Evolutionary conservation across 2,113 vertebrate species (phyloP).

Genomic region (Callopanchax toddi): DNA sequence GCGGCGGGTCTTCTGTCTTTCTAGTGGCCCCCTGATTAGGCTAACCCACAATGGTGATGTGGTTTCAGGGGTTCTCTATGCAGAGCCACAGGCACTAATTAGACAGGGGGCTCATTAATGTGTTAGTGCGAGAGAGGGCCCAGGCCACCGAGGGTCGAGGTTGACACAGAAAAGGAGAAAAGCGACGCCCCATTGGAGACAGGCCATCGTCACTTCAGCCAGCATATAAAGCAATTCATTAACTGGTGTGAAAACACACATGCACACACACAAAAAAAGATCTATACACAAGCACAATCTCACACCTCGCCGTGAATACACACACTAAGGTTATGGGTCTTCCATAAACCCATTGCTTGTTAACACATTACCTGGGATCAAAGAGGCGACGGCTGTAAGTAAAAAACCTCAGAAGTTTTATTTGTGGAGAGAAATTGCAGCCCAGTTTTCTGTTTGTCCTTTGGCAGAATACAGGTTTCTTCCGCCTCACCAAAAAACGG

Average conservation of each 20-base stretch:
- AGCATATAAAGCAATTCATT: constrained; percentile 76
- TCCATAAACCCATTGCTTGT: constrained; percentile 67
- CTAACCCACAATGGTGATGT: constrained; percentile 51
- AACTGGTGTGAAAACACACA: constrained; percentile 80
- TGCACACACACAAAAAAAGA: constrained; percentile 21
- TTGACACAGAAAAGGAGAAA: constrained; percentile 35
- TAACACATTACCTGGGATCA: constrained; percentile 79
- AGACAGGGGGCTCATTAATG: constrained; percentile 64
- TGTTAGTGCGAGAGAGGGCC: constrained; percentile 50
- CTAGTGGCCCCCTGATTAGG: constrained; percentile 58
- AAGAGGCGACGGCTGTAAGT: constrained; percentile 51
- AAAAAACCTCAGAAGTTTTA: constrained; percentile 51
- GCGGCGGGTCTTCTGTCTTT: constrained; percentile 27
- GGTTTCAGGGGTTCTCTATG: constrained; percentile 41
- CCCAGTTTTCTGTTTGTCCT: constrained; percentile 65
- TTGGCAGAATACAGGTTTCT: constrained; percentile 51
- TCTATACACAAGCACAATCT: constrained; percentile 50
- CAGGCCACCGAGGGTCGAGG: constrained; percentile 31
- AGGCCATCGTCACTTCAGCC: constrained; percentile 73
- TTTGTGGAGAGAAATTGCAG: constrained; percentile 68
- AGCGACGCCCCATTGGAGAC: constrained; percentile 53
- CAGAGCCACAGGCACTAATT: constrained; percentile 68
- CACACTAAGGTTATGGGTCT: constrained; percentile 63
- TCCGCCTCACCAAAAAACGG: constrained; percentile 33
- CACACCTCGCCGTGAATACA: constrained; percentile 52